phyloP scores from a whole-genome alignment of 2,113 vertebrate genomes.

The zebrafish (Danio rerio) region DNA sequence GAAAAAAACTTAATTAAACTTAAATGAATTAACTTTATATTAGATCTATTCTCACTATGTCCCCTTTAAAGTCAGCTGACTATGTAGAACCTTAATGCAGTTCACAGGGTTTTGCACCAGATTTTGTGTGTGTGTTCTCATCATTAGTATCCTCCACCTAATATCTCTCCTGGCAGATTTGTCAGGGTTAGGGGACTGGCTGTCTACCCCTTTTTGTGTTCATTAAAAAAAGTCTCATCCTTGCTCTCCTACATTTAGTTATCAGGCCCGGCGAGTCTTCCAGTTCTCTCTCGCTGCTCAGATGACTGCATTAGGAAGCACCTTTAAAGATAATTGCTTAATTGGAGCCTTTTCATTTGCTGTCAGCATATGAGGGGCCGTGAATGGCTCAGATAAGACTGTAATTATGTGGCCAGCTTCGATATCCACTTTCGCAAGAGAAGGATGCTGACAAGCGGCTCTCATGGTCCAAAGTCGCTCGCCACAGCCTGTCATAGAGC shows the following conservation, averaged over 20 bases:
- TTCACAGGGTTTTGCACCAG: background rate
- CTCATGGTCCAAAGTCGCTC: slow-evolving; percentile 62
- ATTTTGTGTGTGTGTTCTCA: background rate
- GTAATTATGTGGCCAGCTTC: slow-evolving; percentile 71
- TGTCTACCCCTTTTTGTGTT: slow-evolving; percentile 60
- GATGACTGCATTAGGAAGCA: slow-evolving; percentile 74
- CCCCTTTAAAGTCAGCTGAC: background rate
- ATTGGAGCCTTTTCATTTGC: slow-evolving; percentile 75
- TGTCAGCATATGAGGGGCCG: slow-evolving; percentile 67
- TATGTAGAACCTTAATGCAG: slow-evolving; percentile 3
- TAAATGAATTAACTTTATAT: no score
- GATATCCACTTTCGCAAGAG: slow-evolving; percentile 55
- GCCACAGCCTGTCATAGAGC: slow-evolving; percentile 19
- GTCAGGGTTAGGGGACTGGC: slow-evolving; percentile 59
- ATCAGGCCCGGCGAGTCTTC: slow-evolving; percentile 59
- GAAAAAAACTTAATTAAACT: no score
- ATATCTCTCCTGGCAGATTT: slow-evolving; percentile 36
- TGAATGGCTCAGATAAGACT: slow-evolving; percentile 75
- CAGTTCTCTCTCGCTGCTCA: slow-evolving; percentile 64
- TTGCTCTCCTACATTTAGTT: slow-evolving; percentile 65
- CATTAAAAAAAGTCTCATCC: slow-evolving; percentile 57
- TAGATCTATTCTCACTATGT: no score
- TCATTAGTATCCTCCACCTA: background rate
- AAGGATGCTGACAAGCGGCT: slow-evolving; percentile 60
- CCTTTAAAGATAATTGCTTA: slow-evolving; percentile 80